These are phyloP conservation scores for Moxostoma hubbsi DNA, from an alignment of 2,797 vertebrate genomes.

Conservation along the genomic window DNA sequence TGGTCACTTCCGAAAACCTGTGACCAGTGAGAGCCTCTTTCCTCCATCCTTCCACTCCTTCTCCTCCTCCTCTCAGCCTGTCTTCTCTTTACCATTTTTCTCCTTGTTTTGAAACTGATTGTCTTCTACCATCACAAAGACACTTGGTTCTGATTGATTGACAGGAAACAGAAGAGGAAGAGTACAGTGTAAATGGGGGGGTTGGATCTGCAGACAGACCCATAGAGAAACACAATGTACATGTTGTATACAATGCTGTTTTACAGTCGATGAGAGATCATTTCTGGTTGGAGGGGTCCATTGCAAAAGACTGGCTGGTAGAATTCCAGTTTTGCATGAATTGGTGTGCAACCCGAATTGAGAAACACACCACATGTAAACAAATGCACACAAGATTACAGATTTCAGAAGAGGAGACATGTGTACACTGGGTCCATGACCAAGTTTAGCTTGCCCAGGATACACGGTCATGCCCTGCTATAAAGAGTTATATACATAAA, in stretches of 20 bases:
- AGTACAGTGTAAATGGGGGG: constrained; percentile 81
- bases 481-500: constrained; percentile 81
- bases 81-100: constrained; percentile 73
- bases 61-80: constrained; percentile 55
- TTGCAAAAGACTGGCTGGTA: constrained; percentile 68
- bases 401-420: constrained; percentile 35
- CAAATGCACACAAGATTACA: constrained; percentile 73
- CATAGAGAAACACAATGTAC: constrained; percentile 43
- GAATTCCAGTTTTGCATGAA: constrained; percentile 72
- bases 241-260: constrained; percentile 23
- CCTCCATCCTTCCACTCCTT: constrained; percentile 52
- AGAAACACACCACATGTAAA: constrained; percentile 71
- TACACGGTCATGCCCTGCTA: constrained; percentile 66
- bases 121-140: constrained; percentile 89
- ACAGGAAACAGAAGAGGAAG: constrained; percentile 84
- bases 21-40: constrained; percentile 75
- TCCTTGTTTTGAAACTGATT: constrained; percentile 86
- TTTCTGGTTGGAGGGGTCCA: constrained; percentile 66
- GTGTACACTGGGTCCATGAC: constrained; percentile 43
- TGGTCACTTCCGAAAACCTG: constrained; percentile 26
- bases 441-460: constrained; percentile 43
- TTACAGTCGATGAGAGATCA: constrained; percentile 64
- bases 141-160: constrained; percentile 87
- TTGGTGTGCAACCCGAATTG: constrained; percentile 78
- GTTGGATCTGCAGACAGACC: constrained; percentile 44